Evolutionary conservation across 2,113 vertebrate genomes (phyloP), one percentile per base, ranked within the genome.

Genomic region (Malurus alboscapulatus): DNA sequence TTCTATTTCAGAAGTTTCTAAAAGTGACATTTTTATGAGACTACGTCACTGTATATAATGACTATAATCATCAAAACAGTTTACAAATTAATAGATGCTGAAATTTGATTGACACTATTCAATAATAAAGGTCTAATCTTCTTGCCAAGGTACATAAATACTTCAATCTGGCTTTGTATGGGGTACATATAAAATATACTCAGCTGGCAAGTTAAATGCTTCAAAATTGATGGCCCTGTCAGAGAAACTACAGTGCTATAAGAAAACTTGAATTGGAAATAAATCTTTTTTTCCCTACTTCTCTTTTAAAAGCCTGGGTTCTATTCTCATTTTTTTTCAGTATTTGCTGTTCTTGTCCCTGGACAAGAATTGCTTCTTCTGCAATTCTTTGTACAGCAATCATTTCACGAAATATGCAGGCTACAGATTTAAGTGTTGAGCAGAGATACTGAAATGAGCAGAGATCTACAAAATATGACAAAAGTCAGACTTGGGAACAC

Each of bases 61-160:
- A 71, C 84, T 14, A 6, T 80, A 89, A 90, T 95, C 82, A 76
- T 94, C 67, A 80, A 88, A 90, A 57, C 67, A 74, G 88, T 92
- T 91, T 92, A 82, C 63, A 94, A 90, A 91, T 91, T 75, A 92
- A 86, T 91, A 94, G 67, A 27, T 91, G 59, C 59, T 89, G 90
- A 83, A 83, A 90, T 91, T 95, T 93, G 84, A 90, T 94, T 94
- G 95, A 94, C 84, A 59, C 75, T 92, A 7, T 87, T 94, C 78
- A 79, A 12, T 94, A 94, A 71, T 85, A 94, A 89, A 85, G 67
- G 63, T 91, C 84, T 91, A 80, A 89, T 96, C 84, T 91, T 94
- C 91, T 94, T 90, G 87, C 84, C 85, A 48, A 67, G 82, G 63
- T 87, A 66, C 67, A 74, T 94, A 96, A 94, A 94, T 96, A 90